Evolutionary conservation across 2,797 vertebrate genomes (phyloP).

Genomic region (Pipistrellus pygmaeus): DNA sequence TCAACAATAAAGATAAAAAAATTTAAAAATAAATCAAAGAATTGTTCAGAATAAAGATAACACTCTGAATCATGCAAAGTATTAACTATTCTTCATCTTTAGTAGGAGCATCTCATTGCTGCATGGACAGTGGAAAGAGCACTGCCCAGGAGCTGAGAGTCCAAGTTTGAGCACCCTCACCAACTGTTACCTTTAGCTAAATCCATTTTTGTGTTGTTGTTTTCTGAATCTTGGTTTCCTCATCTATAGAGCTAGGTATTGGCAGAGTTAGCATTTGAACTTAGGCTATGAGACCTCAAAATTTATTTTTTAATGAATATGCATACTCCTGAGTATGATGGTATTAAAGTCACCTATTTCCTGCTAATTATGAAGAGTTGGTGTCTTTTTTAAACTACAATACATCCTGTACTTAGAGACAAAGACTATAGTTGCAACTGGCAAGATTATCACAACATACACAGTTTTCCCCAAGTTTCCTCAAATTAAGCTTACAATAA

Average conservation of each 20-base stretch:
- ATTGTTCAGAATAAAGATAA: background rate
- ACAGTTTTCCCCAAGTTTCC: background rate
- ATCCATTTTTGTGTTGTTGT: background rate
- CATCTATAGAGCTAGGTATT: background rate
- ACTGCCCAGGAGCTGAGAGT: background rate
- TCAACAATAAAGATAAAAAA: too few species aligned
- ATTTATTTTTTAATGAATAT: background rate
- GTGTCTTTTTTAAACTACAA: background rate
- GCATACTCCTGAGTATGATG: background rate
- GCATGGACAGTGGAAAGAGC: background rate
- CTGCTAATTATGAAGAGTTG: background rate
- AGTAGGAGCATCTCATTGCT: background rate
- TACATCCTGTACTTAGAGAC: background rate
- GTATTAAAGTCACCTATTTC: background rate
- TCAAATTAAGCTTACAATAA: conserved; percentile 15
- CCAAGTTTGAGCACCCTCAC: background rate
- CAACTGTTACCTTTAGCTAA: background rate
- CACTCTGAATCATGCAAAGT: background rate
- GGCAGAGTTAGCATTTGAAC: background rate
- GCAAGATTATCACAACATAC: background rate
- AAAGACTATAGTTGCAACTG: background rate
- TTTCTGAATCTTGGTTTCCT: background rate
- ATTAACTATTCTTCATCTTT: background rate
- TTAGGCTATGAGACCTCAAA: background rate
- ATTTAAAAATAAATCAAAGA: too few species aligned